Conservation (phyloP, 2,888 invertebrate species). For the Horisme vitalbata region DNA sequence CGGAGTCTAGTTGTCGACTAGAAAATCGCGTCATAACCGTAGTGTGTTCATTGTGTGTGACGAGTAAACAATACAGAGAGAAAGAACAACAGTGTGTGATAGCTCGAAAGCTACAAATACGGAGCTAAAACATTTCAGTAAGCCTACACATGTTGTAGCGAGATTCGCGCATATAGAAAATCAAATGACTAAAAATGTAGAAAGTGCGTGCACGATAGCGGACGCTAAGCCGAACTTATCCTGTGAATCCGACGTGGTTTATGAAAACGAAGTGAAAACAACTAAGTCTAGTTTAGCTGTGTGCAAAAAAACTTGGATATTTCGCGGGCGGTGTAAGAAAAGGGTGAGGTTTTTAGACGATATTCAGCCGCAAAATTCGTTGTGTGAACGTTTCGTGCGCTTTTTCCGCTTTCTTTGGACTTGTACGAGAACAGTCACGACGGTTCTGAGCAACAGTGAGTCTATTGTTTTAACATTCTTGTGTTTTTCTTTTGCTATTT, state of each 20-base stretch:
- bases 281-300: slow-evolving; percentile 62
- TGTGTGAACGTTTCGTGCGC: slow-evolving; percentile 56
- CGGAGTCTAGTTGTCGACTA: slow-evolving; percentile 46
- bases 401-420: slow-evolving; percentile 65
- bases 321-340: slow-evolving; percentile 58
- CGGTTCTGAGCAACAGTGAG: slow-evolving; percentile 57
- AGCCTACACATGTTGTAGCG: slow-evolving; percentile 40
- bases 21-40: slow-evolving; percentile 54
- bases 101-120: slow-evolving; percentile 42
- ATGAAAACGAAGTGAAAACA: slow-evolving; percentile 56
- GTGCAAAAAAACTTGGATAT: slow-evolving; percentile 52
- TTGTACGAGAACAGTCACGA: slow-evolving; percentile 55
- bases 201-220: slow-evolving; percentile 33
- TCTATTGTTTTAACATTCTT: slow-evolving; percentile 38
- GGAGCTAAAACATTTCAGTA: slow-evolving; percentile 50
- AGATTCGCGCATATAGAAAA: slow-evolving; percentile 43
- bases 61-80: slow-evolving; percentile 42
- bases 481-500: slow-evolving; percentile 31
- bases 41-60: slow-evolving; percentile 48
- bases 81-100: slow-evolving; percentile 9
- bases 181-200: slow-evolving; percentile 57
- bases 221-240: slow-evolving; percentile 37
- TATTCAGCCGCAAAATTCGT: slow-evolving; percentile 46
- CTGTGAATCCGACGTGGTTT: slow-evolving; percentile 37
- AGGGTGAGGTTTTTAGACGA: slow-evolving; percentile 68